Evolutionary conservation across 2,888 invertebrate genomes (phyloP).

Genomic region (Drosophila robusta): DNA sequence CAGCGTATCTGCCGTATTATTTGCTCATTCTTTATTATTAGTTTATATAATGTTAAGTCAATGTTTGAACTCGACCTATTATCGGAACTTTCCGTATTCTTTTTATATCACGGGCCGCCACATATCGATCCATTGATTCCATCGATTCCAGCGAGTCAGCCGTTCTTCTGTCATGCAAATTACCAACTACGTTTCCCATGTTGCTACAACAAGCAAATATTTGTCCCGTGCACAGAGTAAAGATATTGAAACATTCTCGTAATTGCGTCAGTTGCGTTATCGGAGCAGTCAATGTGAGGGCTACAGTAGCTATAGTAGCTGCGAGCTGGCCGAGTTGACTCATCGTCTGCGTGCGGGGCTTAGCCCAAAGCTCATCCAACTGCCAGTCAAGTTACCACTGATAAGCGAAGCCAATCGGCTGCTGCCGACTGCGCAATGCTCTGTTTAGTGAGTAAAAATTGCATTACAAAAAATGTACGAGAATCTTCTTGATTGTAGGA

Average conservation of each 20-base stretch:
- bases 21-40: slow-evolving; percentile 73
- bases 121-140: neutral
- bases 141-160: neutral
- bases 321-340: slow-evolving; percentile 22
- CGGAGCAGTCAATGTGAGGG: slow-evolving; percentile 16
- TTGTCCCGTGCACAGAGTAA: slow-evolving; percentile 17
- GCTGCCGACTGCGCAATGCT: slow-evolving; percentile 2
- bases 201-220: slow-evolving; percentile 37
- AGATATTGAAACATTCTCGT: slow-evolving; percentile 31
- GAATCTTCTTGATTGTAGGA: no score
- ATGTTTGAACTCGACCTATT: slow-evolving; percentile 28
- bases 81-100: neutral
- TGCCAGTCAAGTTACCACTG: slow-evolving; percentile 2
- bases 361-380: slow-evolving; percentile 30
- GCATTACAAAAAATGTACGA: no score
- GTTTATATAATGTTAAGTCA: slow-evolving; percentile 33
- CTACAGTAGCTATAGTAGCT: neutral
- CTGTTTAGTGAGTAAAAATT: neutral
- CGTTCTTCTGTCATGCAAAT: slow-evolving; percentile 30
- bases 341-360: slow-evolving; percentile 15
- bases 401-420: neutral
- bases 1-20: slow-evolving; percentile 53
- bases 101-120: neutral
- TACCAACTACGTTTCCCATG: slow-evolving; percentile 48
- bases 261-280: slow-evolving; percentile 67